These are phyloP conservation scores for Mactromeris polynyma DNA, from an alignment of 2,888 invertebrate genomes.

Conservation along the genomic window DNA sequence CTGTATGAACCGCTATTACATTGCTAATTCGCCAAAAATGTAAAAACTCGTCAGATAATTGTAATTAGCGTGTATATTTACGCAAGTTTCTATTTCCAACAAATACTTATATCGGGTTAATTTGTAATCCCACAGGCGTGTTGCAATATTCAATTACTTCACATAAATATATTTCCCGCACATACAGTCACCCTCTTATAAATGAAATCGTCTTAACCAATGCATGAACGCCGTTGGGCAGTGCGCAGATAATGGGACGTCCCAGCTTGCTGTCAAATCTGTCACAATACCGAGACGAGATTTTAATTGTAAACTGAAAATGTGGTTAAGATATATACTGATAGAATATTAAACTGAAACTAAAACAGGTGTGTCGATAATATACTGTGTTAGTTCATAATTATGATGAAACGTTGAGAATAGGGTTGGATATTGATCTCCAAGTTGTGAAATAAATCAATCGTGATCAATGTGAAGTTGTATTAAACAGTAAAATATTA, in stretches of 20 bases:
- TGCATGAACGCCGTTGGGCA: not conserved
- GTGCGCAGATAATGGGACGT: not conserved
- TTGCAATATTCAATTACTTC: no score
- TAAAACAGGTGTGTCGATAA: slow-evolving; percentile 2
- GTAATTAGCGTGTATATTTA: no score
- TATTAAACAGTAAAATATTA: not conserved
- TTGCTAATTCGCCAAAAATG: no score
- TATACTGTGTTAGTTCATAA: not conserved
- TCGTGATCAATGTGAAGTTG: not conserved
- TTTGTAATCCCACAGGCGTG: no score
- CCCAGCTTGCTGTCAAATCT: not conserved
- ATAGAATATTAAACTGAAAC: not conserved
- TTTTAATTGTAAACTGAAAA: slow-evolving; percentile 1
- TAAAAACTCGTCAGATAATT: no score
- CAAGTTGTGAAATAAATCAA: not conserved
- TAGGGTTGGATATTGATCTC: not conserved
- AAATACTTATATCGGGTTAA: no score
- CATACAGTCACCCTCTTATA: no score
- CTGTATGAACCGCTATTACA: no score
- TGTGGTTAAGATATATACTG: not conserved
- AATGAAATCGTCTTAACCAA: not conserved
- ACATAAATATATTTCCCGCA: no score
- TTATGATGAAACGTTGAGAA: not conserved
- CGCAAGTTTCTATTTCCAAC: no score
- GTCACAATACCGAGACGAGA: not conserved